phyloP scores from a whole-genome alignment of 1,140 invertebrate species.

The Drosophila biarmipes region DNA sequence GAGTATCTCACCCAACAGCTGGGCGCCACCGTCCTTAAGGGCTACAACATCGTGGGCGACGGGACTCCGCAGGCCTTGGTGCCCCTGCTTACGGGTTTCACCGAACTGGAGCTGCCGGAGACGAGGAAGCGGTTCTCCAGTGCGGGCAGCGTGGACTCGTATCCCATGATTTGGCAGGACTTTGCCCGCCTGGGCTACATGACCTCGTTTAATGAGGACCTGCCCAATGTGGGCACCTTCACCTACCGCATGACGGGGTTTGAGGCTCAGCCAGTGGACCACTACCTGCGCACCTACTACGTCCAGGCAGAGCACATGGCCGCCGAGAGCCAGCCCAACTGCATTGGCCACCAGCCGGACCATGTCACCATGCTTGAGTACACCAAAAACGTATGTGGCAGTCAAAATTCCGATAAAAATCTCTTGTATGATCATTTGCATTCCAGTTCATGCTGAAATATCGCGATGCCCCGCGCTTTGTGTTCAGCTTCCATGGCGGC shows the following conservation, averaged over 20 bases:
- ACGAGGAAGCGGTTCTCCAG: conserved; percentile 90
- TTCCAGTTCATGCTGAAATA: conserved; percentile 86
- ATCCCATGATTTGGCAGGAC: conserved; percentile 93
- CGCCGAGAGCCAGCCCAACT: conserved; percentile 87
- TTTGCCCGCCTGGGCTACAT: conserved; percentile 89
- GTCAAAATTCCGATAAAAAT: background rate
- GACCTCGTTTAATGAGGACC: conserved; percentile 94
- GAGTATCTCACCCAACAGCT: conserved; percentile 90
- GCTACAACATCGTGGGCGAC: conserved; percentile 97
- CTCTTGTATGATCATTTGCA: conserved; percentile 28
- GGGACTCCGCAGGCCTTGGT: conserved; percentile 97
- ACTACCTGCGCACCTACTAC: conserved; percentile 95
- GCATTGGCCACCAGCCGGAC: conserved; percentile 91
- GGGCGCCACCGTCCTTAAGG: conserved; percentile 89
- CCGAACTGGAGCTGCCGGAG: conserved; percentile 94
- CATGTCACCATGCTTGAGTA: conserved; percentile 89
- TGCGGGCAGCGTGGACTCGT: conserved; percentile 89
- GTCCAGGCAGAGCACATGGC: conserved; percentile 85
- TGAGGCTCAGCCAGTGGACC: conserved; percentile 92
- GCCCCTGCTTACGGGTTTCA: conserved; percentile 95
- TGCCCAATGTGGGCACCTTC: conserved; percentile 93
- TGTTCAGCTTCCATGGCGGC: conserved; percentile 94
- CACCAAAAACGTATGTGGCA: conserved; percentile 87
- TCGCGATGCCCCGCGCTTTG: conserved; percentile 89
- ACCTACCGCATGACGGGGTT: conserved; percentile 97